Evolutionary conservation across 2,797 vertebrate genomes (phyloP).

Genomic region (Decapterus maruadsi): DNA sequence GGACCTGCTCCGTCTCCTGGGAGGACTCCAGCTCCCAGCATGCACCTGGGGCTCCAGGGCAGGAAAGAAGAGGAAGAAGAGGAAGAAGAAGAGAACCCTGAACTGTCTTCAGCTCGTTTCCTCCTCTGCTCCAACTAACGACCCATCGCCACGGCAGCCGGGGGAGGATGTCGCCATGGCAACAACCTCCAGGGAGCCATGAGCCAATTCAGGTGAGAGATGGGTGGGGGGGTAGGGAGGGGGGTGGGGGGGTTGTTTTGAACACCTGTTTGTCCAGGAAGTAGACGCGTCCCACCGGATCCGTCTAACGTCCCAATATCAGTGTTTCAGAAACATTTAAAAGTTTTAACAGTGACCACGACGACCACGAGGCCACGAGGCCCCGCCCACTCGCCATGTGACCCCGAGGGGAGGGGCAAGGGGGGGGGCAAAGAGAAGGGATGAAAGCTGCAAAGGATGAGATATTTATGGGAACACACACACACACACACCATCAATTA

Average conservation of each 20-base stretch:
- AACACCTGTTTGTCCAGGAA: conserved; percentile 39
- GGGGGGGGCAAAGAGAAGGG: neutral
- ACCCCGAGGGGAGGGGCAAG: neutral
- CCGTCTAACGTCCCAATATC: neutral
- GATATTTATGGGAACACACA: conserved; percentile 33
- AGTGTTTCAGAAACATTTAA: too few species aligned
- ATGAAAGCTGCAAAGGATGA: conserved; percentile 10
- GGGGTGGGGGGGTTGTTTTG: conserved; percentile 5
- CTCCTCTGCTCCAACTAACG: neutral
- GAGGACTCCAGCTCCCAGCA: conserved; percentile 65
- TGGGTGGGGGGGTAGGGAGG: too few species aligned
- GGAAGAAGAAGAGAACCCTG: conserved; percentile 12
- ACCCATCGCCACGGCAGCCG: conserved; percentile 17
- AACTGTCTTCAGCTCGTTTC: conserved; percentile 34
- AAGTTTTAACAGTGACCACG: too few species aligned
- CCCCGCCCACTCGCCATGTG: too few species aligned
- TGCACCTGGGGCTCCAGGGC: conserved; percentile 37
- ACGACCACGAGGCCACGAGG: too few species aligned
- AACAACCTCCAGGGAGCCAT: conserved; percentile 22
- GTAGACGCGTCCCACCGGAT: conserved; percentile 31
- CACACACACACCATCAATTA: conserved; percentile 48
- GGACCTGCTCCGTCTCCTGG: neutral
- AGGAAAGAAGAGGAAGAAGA: neutral
- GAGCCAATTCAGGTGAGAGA: conserved; percentile 12
- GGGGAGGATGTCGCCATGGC: conserved; percentile 24